These are phyloP conservation scores for Syngnathus rostellatus DNA, from an alignment of 2,797 vertebrate genomes.

Conservation along the genomic window DNA sequence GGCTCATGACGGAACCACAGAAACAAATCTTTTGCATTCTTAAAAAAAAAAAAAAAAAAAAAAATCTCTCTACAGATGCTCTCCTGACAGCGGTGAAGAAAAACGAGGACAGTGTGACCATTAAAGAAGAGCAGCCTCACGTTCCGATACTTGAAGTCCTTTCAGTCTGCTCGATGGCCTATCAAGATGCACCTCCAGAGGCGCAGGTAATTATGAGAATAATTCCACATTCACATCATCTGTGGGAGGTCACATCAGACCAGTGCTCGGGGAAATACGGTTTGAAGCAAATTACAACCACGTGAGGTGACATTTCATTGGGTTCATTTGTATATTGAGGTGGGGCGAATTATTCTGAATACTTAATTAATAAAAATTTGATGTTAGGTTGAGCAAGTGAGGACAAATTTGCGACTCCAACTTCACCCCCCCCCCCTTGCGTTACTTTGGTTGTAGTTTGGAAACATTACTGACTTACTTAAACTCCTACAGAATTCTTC, in stretches of 20 bases:
- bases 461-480: too few species aligned
- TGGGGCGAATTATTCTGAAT: too few species aligned
- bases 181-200: slow-evolving; percentile 27
- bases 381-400: too few species aligned
- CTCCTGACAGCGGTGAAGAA: slow-evolving; percentile 34
- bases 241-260: not conserved
- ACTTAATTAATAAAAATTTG: too few species aligned
- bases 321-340: not conserved
- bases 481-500: too few species aligned
- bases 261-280: not conserved
- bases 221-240: not conserved
- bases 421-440: too few species aligned
- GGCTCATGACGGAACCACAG: not conserved
- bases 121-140: slow-evolving; percentile 68
- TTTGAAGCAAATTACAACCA: not conserved
- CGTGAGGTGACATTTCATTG: not conserved
- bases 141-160: slow-evolving; percentile 70
- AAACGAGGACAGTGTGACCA: slow-evolving; percentile 17
- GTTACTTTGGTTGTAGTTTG: too few species aligned
- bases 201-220: slow-evolving; percentile 45
- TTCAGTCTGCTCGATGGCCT: slow-evolving; percentile 66
- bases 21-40: slow-evolving; percentile 1
- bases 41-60: not conserved
- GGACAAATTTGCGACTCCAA: too few species aligned
- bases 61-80: slow-evolving; percentile 4